Conservation (phyloP, 2,888 invertebrate species). For the Agonopterix subpropinquella region DNA sequence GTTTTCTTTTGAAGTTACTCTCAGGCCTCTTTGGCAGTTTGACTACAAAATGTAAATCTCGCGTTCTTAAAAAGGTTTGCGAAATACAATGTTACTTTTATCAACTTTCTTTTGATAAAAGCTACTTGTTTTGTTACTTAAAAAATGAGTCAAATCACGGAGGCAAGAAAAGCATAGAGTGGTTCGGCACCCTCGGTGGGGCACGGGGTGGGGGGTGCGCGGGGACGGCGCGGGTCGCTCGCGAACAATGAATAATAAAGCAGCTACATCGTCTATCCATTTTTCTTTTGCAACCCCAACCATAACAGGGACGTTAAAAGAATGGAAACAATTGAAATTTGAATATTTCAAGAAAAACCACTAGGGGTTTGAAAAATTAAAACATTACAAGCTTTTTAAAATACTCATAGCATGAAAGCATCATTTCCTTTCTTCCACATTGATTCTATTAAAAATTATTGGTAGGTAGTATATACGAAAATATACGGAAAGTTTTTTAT, state of each 20-base stretch:
- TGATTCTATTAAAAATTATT: constrained; percentile 7
- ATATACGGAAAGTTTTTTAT: no score
- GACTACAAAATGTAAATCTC: not conserved
- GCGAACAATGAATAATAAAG: constrained; percentile 69
- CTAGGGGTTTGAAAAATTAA: constrained; percentile 16
- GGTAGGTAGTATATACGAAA: no score
- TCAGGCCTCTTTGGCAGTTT: no score
- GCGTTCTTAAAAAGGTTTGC: constrained; percentile 25
- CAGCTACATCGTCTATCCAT: constrained; percentile 65
- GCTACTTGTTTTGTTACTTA: constrained; percentile 62
- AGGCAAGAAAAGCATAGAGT: constrained; percentile 44
- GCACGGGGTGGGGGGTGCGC: not conserved
- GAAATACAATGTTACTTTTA: constrained; percentile 28
- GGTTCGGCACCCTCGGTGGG: not conserved
- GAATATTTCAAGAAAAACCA: constrained; percentile 55
- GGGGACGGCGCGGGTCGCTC: constrained; percentile 9
- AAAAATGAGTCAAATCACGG: constrained; percentile 68
- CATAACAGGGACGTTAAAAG: constrained; percentile 48
- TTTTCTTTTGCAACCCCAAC: constrained; percentile 57
- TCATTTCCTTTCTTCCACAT: no score
- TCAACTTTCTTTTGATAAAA: constrained; percentile 29
- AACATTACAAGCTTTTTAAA: no score
- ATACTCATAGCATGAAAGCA: no score
- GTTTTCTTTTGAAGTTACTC: no score
- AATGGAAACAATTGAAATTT: constrained; percentile 68